These are phyloP conservation scores for Trididemnum nubilum DNA, from an alignment of 23 tunicate species.

Conservation along the genomic window DNA sequence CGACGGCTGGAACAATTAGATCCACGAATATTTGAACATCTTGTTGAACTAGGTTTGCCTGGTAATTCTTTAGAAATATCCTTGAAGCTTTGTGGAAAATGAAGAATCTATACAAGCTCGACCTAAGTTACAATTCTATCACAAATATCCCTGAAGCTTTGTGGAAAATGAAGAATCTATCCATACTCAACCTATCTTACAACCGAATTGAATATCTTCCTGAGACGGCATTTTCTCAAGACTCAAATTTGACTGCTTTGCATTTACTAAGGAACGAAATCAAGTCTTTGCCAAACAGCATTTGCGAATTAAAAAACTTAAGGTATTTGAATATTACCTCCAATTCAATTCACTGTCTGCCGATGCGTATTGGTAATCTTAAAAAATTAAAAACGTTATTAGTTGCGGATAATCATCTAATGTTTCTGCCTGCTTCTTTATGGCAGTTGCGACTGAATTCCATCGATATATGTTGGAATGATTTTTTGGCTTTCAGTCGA, in stretches of 20 bases:
- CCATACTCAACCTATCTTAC: conserved; percentile 30
- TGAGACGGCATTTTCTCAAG: background rate
- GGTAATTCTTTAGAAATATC: too few species aligned
- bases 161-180: background rate
- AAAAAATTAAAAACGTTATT: conserved; percentile 20
- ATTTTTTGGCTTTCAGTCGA: conserved; percentile 3
- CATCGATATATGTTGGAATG: conserved; percentile 34
- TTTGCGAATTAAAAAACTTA: conserved; percentile 34
- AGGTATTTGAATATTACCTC: conserved; percentile 40
- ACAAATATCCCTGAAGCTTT: conserved; percentile 34
- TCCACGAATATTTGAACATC: conserved; percentile 40
- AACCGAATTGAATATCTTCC: conserved; percentile 20
- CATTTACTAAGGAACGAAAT: conserved; percentile 18
- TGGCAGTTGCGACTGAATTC: background rate
- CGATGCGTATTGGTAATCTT: conserved; percentile 44
- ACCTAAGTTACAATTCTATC: conserved; percentile 52
- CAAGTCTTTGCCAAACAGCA: conserved; percentile 24
- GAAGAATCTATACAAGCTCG: conserved; percentile 38
- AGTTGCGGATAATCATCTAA: conserved; percentile 45
- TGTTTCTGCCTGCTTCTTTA: conserved; percentile 36
- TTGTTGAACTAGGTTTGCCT: too few species aligned
- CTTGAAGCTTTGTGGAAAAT: too few species aligned
- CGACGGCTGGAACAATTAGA: conserved; percentile 44
- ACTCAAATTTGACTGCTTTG: conserved; percentile 6
- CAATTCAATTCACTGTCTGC: conserved; percentile 36